Evolutionary conservation across 2,888 invertebrate species (phyloP), one percentile per base, ranked within the genome.

Genomic region (Apocheima hispidaria): DNA sequence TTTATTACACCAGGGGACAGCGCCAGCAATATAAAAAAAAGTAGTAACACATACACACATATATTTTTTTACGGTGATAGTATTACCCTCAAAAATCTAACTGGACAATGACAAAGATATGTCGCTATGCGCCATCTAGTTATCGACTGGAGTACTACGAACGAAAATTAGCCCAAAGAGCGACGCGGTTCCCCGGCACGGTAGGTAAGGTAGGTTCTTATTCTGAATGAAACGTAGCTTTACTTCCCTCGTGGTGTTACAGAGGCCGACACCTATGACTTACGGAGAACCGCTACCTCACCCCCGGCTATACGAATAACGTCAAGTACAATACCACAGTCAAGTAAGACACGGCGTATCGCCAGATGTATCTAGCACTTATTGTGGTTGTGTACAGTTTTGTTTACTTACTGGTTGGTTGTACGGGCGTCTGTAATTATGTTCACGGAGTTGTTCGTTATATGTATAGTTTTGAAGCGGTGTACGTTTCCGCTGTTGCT

Each of bases 251-350:
- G 16, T 70, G 76, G 59, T 80, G 69, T 88, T 88, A 53, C 90
- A 90, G 90, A 88, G 71, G 68, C 82, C 21, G 84, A 84, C 63
- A 69, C 76, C 46, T 75, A 74, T 70, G 80, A 82, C 69, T 72
- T 79, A 60, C 79, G 82, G 59, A 77, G 84, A 63, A 77, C 77
- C 6, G 76, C 83, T 60, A 75, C 82, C 1, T 75, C 86, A 53
- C 78, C 82, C 14, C 86, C 88, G 35, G 74, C 72, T 35, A 69
- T 86, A 73, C 75, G 79, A 73, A 71, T 86, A 35, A 69, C 81
- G 38, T 71, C 82, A 63, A 76, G 80, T 75, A 63, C 77, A 41
- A 71, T 80, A 61, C 69, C 74, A 46, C 75, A 74, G 68, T 80
- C 86, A 86, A 88, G 86, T 87, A 88, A 88, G 87, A 74, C 62